These are phyloP conservation scores for Operophtera brumata DNA, from an alignment of 2,888 invertebrate species.

Conservation along the genomic window DNA sequence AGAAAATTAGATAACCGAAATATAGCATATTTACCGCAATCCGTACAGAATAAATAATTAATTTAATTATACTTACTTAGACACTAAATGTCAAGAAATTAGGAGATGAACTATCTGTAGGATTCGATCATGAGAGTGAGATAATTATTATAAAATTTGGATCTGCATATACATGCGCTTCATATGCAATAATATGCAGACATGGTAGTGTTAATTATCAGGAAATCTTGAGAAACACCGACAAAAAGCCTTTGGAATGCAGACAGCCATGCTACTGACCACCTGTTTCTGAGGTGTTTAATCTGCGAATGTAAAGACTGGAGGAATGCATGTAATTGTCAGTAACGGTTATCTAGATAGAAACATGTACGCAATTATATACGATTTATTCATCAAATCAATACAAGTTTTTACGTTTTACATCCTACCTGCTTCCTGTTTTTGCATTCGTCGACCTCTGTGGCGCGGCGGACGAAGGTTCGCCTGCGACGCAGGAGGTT, in stretches of 20 bases:
- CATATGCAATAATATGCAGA: constrained; percentile 23
- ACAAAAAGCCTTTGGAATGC: constrained; percentile 24
- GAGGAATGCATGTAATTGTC: constrained; percentile 25
- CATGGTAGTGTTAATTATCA: constrained; percentile 32
- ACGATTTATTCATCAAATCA: constrained; percentile 6
- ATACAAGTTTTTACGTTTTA: not conserved
- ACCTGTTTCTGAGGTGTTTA: constrained; percentile 25
- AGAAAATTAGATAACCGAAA: no score
- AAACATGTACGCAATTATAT: not conserved
- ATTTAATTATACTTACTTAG: no score
- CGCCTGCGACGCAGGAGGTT: no score
- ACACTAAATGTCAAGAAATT: no score
- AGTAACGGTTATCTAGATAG: constrained; percentile 9
- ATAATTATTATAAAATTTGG: no score
- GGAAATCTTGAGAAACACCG: constrained; percentile 24
- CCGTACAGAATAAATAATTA: no score
- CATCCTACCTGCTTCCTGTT: no score
- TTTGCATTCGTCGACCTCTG: no score
- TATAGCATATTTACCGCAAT: no score
- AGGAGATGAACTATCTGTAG: no score
- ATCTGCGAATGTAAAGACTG: constrained; percentile 21
- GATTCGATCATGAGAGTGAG: no score
- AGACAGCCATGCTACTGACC: constrained; percentile 22
- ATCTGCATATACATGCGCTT: not conserved
- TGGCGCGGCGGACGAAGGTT: no score